Percentiles rank a stretch among this genome's conserved stretches.
Evolutionary conservation across 2,888 invertebrate genomes (phyloP).

Genomic region (Drosophila hamatofila): DNA sequence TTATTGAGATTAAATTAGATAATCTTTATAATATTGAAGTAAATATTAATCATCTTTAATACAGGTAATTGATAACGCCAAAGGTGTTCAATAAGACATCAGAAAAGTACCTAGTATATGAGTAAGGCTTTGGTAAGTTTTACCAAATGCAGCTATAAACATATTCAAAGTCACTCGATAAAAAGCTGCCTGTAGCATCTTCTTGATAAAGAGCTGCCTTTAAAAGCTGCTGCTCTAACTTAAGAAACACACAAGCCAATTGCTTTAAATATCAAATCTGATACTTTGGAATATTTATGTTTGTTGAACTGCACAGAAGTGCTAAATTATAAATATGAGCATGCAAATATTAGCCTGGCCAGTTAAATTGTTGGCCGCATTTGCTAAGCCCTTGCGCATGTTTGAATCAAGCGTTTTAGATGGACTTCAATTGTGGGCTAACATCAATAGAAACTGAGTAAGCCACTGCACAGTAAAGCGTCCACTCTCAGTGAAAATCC

Average conservation of each 20-base stretch:
- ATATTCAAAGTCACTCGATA: neutral
- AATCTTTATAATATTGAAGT: too few relatives aligned
- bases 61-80: too few relatives aligned
- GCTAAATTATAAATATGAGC: neutral
- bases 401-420: slow-evolving; percentile 29
- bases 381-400: neutral
- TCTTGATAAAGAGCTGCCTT: neutral
- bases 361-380: neutral
- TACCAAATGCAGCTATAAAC: neutral
- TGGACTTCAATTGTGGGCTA: slow-evolving; percentile 41
- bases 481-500: neutral
- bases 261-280: neutral
- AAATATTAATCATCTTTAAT: too few relatives aligned
- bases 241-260: neutral
- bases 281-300: neutral
- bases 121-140: too few relatives aligned
- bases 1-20: too few relatives aligned
- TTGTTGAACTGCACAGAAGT: neutral
- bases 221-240: neutral
- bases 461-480: slow-evolving; percentile 11
- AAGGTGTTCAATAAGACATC: neutral
- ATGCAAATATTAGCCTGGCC: neutral
- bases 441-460: slow-evolving; percentile 23
- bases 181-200: neutral
- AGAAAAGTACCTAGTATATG: neutral